Conservation (phyloP, 2,797 vertebrate genomes). For the Tarsius wallacei region DNA sequence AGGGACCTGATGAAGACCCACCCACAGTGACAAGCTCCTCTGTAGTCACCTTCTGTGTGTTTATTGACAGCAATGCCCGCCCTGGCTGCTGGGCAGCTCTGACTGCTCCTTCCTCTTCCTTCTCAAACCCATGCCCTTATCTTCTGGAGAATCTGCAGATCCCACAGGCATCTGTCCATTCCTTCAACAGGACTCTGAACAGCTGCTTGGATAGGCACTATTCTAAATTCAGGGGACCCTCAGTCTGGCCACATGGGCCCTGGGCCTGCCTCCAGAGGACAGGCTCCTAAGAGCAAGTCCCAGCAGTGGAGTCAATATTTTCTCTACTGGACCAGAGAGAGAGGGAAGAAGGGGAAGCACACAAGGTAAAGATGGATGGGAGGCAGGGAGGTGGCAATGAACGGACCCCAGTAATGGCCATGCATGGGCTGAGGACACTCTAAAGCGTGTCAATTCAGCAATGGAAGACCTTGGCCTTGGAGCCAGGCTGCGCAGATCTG, state of each 20-base stretch:
- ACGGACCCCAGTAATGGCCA: background rate
- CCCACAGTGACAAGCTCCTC: rapidly evolving
- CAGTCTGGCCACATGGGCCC: rapidly evolving
- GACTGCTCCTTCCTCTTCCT: background rate
- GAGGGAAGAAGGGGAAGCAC: background rate
- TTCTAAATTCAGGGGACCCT: background rate
- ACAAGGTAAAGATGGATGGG: background rate
- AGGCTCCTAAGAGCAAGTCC: rapidly evolving
- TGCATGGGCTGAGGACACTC: background rate
- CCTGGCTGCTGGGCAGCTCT: rapidly evolving
- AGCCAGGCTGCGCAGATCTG: background rate
- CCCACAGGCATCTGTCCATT: background rate
- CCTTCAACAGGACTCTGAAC: too few species aligned
- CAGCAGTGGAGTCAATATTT: background rate
- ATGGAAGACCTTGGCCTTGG: background rate
- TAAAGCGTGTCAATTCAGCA: background rate
- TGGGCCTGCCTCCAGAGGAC: background rate
- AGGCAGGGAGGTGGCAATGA: background rate
- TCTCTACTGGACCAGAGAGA: background rate
- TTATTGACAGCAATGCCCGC: rapidly evolving
- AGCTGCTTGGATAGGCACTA: too few species aligned
- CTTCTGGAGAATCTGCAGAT: background rate
- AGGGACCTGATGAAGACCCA: background rate
- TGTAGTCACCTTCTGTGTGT: background rate
- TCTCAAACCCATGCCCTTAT: background rate